These are phyloP conservation scores for Lamellibrachia satsuma DNA, from an alignment of 2,888 invertebrate species.

Conservation along the genomic window DNA sequence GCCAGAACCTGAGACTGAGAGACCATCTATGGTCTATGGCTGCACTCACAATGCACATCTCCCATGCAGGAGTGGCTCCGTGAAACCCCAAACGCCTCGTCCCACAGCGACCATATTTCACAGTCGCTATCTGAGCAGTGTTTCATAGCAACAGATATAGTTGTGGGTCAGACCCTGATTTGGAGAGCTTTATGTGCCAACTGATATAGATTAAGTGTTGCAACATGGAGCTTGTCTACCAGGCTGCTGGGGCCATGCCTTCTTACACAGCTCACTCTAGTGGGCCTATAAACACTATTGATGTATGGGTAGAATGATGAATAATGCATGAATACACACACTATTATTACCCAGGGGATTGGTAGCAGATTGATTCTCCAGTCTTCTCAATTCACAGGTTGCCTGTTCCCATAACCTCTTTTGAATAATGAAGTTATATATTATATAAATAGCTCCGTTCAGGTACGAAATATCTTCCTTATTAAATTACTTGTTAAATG, in stretches of 20 bases:
- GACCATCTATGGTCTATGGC: background rate
- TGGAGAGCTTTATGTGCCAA: background rate
- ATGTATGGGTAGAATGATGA: background rate
- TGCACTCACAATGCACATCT: background rate
- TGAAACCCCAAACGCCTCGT: background rate
- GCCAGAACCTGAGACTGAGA: background rate
- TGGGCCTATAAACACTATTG: slow-evolving; percentile 11
- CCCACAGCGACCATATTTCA: background rate
- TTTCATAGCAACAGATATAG: background rate
- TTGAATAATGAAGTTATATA: background rate
- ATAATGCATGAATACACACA: background rate
- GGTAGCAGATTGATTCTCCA: background rate
- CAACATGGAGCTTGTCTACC: background rate
- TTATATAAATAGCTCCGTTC: background rate
- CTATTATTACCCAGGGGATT: background rate
- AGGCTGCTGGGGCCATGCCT: background rate
- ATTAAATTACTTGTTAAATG: background rate
- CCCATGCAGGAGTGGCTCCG: background rate
- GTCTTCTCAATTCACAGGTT: background rate
- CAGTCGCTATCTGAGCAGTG: background rate
- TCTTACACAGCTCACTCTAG: background rate
- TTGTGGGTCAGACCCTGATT: background rate
- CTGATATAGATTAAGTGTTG: background rate
- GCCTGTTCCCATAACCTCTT: background rate
- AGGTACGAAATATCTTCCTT: background rate